Base-by-base conservation (phyloP, 2,888 invertebrate species). In the Mimas tiliae region DNA sequence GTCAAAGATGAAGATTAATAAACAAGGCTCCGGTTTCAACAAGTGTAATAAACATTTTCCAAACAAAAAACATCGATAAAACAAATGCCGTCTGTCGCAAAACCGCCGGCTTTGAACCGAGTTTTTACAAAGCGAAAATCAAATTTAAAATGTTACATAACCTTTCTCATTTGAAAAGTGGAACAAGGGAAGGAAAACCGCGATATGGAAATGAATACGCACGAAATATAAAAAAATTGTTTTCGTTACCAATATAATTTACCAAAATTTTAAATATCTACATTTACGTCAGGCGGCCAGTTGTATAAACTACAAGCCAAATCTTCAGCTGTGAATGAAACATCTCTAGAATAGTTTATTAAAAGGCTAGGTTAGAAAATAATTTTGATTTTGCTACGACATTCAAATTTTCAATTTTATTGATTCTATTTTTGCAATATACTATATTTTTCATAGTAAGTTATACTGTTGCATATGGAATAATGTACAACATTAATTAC, bases 121-220 rank as follows among this genome's bases (percentile, higher is more conserved):
- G 42, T 58, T 42, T 58, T 19, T 6, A 21, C 58, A 58, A 58
- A 62, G 53, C 21, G 34, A 66, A 53, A 53, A 66, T 53, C 53
- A 53, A 62, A 53, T 65, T 58, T 19, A 19, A 0, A 42, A 42
- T 21, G 12, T 58, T 58, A 58, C 12, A 38, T 65, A 53, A 67
- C 73, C 74, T 42, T 58, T 16, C 12, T 58, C 38, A 58, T 58
- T 58, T 58, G 42, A 42, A 12, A 16, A 12, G 42, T 42, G 58
- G 58, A 38, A 19, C 19, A 58, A 42, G 19, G 11, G 9, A 58
- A 9, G 19, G 19, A 12, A 42, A 38, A 42, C 7, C 4, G 58
- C 58, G 58, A 19, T 42, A 16, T 7, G 6, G 34, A 33, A 7
- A 34, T 34, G 6, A 53, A 12, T 48, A 3, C n/a, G n/a, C n/a